Conservation (phyloP, 2,113 vertebrate genomes). For the Poeciliopsis retropinna region DNA sequence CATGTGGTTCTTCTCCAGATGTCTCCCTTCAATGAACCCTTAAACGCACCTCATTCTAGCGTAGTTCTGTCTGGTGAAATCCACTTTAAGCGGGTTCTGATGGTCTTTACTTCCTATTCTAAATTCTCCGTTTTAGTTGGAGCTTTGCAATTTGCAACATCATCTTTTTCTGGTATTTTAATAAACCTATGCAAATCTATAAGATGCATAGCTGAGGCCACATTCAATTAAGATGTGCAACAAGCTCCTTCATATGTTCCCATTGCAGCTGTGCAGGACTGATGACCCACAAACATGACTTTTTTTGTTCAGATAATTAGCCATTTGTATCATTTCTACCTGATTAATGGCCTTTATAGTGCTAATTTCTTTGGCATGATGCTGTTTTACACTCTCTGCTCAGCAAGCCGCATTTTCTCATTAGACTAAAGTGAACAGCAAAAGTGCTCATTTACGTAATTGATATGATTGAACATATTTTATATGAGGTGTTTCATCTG, state of each 20-base stretch:
- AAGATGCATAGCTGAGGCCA: not conserved
- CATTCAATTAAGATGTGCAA: not conserved
- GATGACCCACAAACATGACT: conserved; percentile 58
- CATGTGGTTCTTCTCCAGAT: too few species aligned
- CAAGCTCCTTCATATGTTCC: not conserved
- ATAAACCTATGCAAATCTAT: not conserved
- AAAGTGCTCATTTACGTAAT: conserved; percentile 73
- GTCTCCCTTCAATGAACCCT: too few species aligned
- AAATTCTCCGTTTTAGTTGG: too few species aligned
- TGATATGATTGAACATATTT: conserved; percentile 65
- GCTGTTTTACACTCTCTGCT: conserved; percentile 55
- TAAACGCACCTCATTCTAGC: too few species aligned
- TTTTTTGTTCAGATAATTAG: conserved; percentile 68
- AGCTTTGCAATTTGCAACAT: too few species aligned
- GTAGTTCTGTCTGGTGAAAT: too few species aligned
- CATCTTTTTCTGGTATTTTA: too few species aligned
- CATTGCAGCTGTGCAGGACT: not conserved
- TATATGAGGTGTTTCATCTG: conserved; percentile 55
- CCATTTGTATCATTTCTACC: conserved; percentile 65
- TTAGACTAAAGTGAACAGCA: conserved; percentile 74
- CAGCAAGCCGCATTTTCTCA: conserved; percentile 73
- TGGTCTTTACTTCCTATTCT: too few species aligned
- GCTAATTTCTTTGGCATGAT: conserved; percentile 44
- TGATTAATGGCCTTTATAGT: conserved; percentile 62
- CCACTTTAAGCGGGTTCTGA: too few species aligned